Conservation (phyloP, 2,113 vertebrate species). For the Gorilla gorilla region DNA sequence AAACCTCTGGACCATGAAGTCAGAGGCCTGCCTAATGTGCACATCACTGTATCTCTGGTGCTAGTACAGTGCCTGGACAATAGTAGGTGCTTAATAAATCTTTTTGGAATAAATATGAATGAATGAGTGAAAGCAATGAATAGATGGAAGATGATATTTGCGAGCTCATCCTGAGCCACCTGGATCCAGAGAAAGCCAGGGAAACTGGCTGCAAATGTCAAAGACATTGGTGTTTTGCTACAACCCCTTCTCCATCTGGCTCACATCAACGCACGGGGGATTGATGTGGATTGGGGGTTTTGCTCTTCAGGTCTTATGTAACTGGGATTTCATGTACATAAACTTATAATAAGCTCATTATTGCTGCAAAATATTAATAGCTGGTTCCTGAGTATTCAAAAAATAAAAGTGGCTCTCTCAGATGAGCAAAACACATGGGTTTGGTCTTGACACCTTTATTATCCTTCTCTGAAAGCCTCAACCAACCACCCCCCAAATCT, state of each 20-base stretch:
- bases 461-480: background rate
- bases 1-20: background rate
- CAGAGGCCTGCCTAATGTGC: background rate
- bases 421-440: background rate
- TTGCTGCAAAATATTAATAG: background rate
- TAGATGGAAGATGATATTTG: background rate
- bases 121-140: background rate
- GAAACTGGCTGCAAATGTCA: background rate
- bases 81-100: background rate
- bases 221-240: background rate
- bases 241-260: background rate
- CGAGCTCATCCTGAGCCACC: background rate
- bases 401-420: background rate
- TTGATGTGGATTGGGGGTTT: background rate
- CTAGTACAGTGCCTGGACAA: background rate
- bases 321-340: background rate
- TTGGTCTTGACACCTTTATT: background rate
- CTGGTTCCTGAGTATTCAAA: background rate
- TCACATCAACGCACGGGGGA: background rate
- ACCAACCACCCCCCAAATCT: background rate
- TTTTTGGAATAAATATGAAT: conserved; percentile 31
- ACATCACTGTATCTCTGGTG: background rate
- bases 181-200: background rate
- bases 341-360: background rate
- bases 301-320: background rate